Percentiles rank a stretch among this genome's conserved stretches.
Evolutionary conservation across 37 sponge, comb jelly and placozoan genomes (phyloP).

Genomic region (Beroe forskalii): DNA sequence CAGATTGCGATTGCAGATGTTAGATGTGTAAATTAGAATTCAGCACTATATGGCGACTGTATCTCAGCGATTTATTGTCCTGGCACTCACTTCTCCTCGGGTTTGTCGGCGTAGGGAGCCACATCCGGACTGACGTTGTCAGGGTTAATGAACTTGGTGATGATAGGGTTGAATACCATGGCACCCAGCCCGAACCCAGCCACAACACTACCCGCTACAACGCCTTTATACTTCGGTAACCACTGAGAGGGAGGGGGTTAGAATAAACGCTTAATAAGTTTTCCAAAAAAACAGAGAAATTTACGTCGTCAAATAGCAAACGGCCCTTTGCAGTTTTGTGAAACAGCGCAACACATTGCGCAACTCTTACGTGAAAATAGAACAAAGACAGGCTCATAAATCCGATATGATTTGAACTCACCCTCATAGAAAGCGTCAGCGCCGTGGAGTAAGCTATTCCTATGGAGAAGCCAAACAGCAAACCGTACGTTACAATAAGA

Average conservation of each 20-base stretch:
- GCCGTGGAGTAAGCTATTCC: conserved; percentile 83
- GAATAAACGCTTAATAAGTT: too few relatives aligned
- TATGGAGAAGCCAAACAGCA: conserved; percentile 79
- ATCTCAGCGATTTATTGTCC: too few relatives aligned
- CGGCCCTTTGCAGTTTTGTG: too few relatives aligned
- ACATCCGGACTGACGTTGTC: conserved; percentile 62
- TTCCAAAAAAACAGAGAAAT: too few relatives aligned
- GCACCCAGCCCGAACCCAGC: conserved; percentile 88
- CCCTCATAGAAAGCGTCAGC: conserved; percentile 73
- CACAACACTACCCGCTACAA: conserved; percentile 81
- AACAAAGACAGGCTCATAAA: too few relatives aligned
- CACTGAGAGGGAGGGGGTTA: conserved; percentile 67
- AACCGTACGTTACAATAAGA: conserved; percentile 77
- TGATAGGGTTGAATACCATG: conserved; percentile 73
- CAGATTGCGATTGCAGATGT: too few relatives aligned
- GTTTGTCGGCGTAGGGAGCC: conserved; percentile 15
- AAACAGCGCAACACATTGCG: too few relatives aligned
- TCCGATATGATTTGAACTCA: neutral
- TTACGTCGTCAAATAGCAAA: too few relatives aligned
- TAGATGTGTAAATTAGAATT: too few relatives aligned
- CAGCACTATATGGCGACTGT: too few relatives aligned
- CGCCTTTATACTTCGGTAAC: conserved; percentile 81
- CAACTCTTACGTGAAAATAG: too few relatives aligned
- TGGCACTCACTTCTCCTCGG: conserved; percentile 4
- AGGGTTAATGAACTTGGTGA: conserved; percentile 81